These are phyloP conservation scores for Porphyrio hochstetteri DNA, from an alignment of 2,113 vertebrate genomes.

Conservation along the genomic window DNA sequence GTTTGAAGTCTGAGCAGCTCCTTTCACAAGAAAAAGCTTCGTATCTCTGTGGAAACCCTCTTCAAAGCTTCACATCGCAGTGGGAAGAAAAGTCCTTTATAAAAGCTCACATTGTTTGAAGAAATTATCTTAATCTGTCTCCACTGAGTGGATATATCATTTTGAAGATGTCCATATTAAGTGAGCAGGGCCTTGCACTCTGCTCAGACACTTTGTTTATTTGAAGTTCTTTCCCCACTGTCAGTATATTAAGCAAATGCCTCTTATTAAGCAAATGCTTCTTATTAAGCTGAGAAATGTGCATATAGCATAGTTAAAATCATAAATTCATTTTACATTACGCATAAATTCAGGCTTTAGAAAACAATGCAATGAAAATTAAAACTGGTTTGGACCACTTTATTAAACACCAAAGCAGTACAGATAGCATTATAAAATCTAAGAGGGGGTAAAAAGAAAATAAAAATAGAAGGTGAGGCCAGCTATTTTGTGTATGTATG, in stretches of 20 bases:
- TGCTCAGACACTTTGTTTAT: not conserved
- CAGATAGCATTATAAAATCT: not conserved
- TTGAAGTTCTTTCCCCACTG: not conserved
- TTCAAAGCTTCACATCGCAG: not conserved
- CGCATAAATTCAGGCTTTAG: not conserved
- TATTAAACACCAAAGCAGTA: not conserved
- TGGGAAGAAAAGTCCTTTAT: slow-evolving; percentile 23
- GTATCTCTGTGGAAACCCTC: slow-evolving; percentile 20
- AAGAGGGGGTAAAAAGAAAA: not conserved
- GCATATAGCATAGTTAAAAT: not conserved
- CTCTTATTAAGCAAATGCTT: not conserved
- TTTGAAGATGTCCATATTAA: not conserved
- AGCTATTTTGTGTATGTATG: not conserved
- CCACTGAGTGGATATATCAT: not conserved
- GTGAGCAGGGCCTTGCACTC: not conserved
- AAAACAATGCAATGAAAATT: not conserved
- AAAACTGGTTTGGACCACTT: not conserved
- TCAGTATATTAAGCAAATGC: not conserved
- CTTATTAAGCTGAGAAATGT: not conserved
- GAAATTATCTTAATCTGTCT: slow-evolving; percentile 37
- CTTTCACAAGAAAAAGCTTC: not conserved
- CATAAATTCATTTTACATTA: not conserved
- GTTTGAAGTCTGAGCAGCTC: slow-evolving; percentile 11
- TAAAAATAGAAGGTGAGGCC: not conserved
- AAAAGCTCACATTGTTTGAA: slow-evolving; percentile 14